Evolutionary conservation across 2,797 vertebrate species (phyloP), one percentile per base, ranked within the genome.

Genomic region (Borostomias antarcticus): DNA sequence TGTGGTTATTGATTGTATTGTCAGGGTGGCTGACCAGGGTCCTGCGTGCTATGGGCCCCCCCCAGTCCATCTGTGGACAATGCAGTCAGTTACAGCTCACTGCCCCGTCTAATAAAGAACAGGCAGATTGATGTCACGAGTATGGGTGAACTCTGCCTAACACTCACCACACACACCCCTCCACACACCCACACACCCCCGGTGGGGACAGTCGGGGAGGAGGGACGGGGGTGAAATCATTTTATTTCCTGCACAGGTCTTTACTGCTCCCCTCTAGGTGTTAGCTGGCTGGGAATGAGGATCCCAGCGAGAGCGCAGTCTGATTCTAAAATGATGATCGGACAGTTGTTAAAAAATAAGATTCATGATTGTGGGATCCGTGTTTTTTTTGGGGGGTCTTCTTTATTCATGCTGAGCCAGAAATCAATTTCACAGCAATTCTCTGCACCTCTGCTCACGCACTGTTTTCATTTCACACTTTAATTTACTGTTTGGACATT

Each of bases 31-130:
- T 89, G 87, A 88, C 85, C 88, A 78, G 90, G 85, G 88, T 80
- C 87, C 81, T 62, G 82, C 77, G 87, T 83, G 86, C 88, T 82
- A 26, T 70, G 87, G 88, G 87, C 82, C 87, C 84, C 88, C 82
- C 87, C 84, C 88, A 88, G 91, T 93, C 89, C 91, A 92, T 93
- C 92, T 91, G 89, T 91, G 90, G 90, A 93, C 91, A 92, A 89
- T 91, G 89, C 89, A 92, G 88, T 92, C 91, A 92, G 92, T 92
- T 90, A 91, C 92, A 92, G 87, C 90, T 93, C 91, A 89, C 86
- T 90, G 91, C 90, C 79, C 85, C 76, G 75, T 87, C 91, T 93
- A 92, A 93, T 93, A 93, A 92, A 92, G 89, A 89, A 86, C 87
- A 89, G 88, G 87, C 87, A 92, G 91, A 92, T 92, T 92, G 90